phyloP scores from a whole-genome alignment of 2,797 vertebrate species.

The Acanthis flammea region DNA sequence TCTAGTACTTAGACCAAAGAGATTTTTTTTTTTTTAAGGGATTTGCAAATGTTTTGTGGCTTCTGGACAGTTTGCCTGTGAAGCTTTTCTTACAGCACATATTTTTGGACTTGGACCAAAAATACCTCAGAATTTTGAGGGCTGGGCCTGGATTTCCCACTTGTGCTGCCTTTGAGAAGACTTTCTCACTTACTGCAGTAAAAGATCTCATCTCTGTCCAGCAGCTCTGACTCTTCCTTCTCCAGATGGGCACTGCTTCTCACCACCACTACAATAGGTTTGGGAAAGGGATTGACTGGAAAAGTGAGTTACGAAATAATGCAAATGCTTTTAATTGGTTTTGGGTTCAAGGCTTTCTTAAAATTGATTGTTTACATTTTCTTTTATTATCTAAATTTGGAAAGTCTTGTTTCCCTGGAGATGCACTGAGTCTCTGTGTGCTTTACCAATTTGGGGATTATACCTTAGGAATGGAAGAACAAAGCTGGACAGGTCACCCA shows the following conservation, averaged over 20 bases:
- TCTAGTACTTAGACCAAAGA: not conserved
- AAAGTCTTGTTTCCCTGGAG: not conserved
- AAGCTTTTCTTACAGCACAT: not conserved
- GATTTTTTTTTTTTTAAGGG: not conserved
- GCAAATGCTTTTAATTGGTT: not conserved
- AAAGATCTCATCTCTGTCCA: not conserved
- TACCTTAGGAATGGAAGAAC: not conserved
- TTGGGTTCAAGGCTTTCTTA: not conserved
- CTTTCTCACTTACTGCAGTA: not conserved
- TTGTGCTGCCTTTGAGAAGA: not conserved
- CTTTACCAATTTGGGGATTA: not conserved
- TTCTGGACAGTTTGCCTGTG: not conserved
- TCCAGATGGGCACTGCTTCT: not conserved
- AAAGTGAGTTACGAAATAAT: slow-evolving; percentile 15
- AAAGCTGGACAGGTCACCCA: not conserved
- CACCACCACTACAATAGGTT: not conserved
- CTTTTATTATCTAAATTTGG: not conserved
- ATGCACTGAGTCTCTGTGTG: not conserved
- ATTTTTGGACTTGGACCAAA: not conserved
- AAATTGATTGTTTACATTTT: not conserved
- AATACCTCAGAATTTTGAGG: slow-evolving; percentile 29
- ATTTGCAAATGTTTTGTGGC: not conserved
- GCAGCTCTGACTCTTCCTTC: not conserved
- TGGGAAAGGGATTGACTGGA: not conserved
- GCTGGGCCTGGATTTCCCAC: not conserved